Base-by-base conservation (phyloP, 2,888 invertebrate species). In the Eupithecia exiguata region DNA sequence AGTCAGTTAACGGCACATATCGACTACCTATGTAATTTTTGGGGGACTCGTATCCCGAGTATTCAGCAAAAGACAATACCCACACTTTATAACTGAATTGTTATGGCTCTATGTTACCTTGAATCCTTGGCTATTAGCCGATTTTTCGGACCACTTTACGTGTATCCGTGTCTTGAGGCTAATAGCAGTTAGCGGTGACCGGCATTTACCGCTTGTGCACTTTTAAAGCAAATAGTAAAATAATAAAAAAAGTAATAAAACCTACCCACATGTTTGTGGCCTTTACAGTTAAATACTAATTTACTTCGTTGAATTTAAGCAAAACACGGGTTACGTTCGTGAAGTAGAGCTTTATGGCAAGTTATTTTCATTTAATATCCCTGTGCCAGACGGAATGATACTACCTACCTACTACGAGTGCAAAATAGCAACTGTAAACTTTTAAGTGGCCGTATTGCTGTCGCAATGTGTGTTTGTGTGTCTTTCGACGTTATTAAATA, bases 381-480 rank as follows among this genome's bases (percentile, higher is more conserved):
- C 53, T 21, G 58, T 25, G 21, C 58, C 58, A 14, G 58, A 58
- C 14, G 58, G 58, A 25, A 58, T 53, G n/a, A 43, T 18, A 43
- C 14, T 49, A 49, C n/a, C n/a, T n/a, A n/a, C 53, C n/a, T 4
- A 53, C n/a, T 53, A 1, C 7, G 49, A 53, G 21, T 25, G 12
- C 53, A 58, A 58, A 58, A 58, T 58, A 58, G 53, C 21, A 25
- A 58, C 58, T 58, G 58, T 58, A 25, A 58, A 58, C 21, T 25
- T 58, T 58, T 58, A 58, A 58, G 12, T 25, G 25, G 58, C 14
- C 14, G 25, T 58, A 4, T 25, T 58, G 58, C 12, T 25, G 25
- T 25, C 25, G 58, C 5, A 58, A 14, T 25, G 25, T 53, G 49
- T 53, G 49, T 25, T 25, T 25, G 6, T 46, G n/a, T 21, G 25